phyloP scores from a whole-genome alignment of 1,140 invertebrate species.

The Drosophila ananassae region DNA sequence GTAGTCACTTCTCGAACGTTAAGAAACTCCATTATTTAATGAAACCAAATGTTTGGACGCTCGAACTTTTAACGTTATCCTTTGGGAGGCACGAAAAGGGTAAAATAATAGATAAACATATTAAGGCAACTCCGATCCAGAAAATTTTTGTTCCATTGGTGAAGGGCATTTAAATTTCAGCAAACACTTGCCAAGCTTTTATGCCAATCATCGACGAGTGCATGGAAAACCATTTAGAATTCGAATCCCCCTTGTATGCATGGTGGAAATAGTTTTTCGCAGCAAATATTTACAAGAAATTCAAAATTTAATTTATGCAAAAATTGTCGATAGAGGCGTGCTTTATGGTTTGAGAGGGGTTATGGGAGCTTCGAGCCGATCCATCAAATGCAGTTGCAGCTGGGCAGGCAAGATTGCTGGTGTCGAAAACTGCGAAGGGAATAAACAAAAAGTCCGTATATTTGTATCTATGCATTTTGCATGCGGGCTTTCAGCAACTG shows the following conservation, averaged over 20 bases:
- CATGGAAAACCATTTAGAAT: conserved; percentile 27
- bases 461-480: conserved; percentile 62
- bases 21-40: too few species aligned
- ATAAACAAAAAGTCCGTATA: conserved; percentile 39
- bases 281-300: conserved; percentile 65
- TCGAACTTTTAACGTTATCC: too few species aligned
- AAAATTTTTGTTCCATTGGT: neutral
- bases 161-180: neutral
- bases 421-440: neutral
- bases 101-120: neutral
- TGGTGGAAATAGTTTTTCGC: conserved; percentile 26
- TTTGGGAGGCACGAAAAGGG: too few species aligned
- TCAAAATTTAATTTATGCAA: conserved; percentile 68
- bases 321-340: conserved; percentile 48
- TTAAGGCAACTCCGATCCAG: neutral
- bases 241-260: neutral
- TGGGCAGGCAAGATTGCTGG: conserved; percentile 33
- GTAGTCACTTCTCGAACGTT: too few species aligned
- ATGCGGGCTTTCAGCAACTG: conserved; percentile 68
- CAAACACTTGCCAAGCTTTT: conserved; percentile 23
- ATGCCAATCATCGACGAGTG: conserved; percentile 25
- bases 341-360: conserved; percentile 21
- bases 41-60: too few species aligned
- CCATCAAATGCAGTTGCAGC: conserved; percentile 61
- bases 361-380: conserved; percentile 50